A percentile compares a stretch with the other conserved stretches of the same genome.
These are phyloP conservation scores for Drosophila hydei DNA, from an alignment of 1,140 invertebrate species.

Conservation along the genomic window DNA sequence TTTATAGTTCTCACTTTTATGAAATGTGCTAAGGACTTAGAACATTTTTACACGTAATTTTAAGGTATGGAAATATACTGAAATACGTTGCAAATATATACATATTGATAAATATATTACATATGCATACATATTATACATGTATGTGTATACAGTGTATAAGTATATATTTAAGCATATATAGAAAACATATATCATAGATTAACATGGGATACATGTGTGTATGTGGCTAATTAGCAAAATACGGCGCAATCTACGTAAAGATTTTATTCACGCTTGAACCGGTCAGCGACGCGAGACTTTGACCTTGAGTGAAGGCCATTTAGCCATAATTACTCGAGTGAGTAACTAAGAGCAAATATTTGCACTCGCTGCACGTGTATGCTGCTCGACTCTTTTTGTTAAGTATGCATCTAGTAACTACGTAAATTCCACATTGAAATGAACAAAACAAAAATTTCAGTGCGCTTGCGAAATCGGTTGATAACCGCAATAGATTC, in stretches of 20 bases:
- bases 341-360: slow-evolving; percentile 46
- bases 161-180: background rate
- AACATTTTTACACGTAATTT: slow-evolving; percentile 70
- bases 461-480: too few relatives aligned
- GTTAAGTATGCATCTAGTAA: background rate
- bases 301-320: slow-evolving; percentile 74
- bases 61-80: slow-evolving; percentile 42
- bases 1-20: background rate
- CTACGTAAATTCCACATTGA: background rate
- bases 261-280: slow-evolving; percentile 63
- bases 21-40: slow-evolving; percentile 5
- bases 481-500: too few relatives aligned
- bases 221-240: background rate
- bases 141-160: background rate
- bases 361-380: slow-evolving; percentile 23
- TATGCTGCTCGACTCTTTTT: slow-evolving; percentile 1
- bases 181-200: background rate
- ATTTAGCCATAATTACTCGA: slow-evolving; percentile 69
- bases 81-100: slow-evolving; percentile 2
- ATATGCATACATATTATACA: background rate
- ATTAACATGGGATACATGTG: background rate
- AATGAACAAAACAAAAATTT: slow-evolving; percentile 4
- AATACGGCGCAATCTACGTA: slow-evolving; percentile 10
- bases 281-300: slow-evolving; percentile 51
- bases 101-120: background rate